Percentiles rank a stretch among this genome's conserved stretches.
Evolutionary conservation across 2,888 invertebrate genomes (phyloP).

Genomic region (Lasius platythorax): DNA sequence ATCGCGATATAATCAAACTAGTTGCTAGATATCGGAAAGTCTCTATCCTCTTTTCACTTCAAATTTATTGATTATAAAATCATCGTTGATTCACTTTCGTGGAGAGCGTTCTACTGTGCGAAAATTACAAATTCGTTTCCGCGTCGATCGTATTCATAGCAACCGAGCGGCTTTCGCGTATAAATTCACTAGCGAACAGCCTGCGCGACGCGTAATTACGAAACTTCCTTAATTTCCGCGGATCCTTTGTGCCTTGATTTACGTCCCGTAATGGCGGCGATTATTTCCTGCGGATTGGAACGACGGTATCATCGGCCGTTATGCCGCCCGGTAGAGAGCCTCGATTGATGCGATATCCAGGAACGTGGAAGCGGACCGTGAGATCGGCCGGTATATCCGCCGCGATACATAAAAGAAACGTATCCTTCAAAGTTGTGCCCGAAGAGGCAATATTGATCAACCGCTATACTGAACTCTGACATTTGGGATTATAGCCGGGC

Average conservation of each 20-base stretch:
- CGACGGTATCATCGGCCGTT: slow-evolving; percentile 16
- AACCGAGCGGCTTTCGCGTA: slow-evolving; percentile 24
- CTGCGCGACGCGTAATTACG: slow-evolving; percentile 48
- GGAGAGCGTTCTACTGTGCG: not conserved
- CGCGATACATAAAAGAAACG: slow-evolving; percentile 40
- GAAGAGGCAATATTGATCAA: slow-evolving; percentile 68
- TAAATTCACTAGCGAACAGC: slow-evolving; percentile 35
- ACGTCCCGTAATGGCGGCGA: slow-evolving; percentile 52
- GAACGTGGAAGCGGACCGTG: not conserved
- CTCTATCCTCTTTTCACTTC: not conserved
- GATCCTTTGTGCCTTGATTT: slow-evolving; percentile 52
- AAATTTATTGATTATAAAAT: not conserved
- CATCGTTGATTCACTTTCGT: not conserved
- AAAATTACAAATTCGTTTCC: slow-evolving; percentile 33
- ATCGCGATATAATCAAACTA: not conserved
- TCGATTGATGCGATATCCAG: not conserved
- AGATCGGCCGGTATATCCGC: slow-evolving; percentile 24
- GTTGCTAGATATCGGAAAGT: not conserved
- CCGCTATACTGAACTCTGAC: slow-evolving; percentile 71
- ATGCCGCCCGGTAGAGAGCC: not conserved
- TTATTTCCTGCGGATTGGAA: slow-evolving; percentile 48
- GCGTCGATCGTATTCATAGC: slow-evolving; percentile 31
- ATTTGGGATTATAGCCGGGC: slow-evolving; percentile 63
- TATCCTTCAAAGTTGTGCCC: slow-evolving; percentile 54
- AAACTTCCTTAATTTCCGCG: slow-evolving; percentile 57